Conservation (phyloP, 1,140 invertebrate species). For the Trichonephila clavata region DNA sequence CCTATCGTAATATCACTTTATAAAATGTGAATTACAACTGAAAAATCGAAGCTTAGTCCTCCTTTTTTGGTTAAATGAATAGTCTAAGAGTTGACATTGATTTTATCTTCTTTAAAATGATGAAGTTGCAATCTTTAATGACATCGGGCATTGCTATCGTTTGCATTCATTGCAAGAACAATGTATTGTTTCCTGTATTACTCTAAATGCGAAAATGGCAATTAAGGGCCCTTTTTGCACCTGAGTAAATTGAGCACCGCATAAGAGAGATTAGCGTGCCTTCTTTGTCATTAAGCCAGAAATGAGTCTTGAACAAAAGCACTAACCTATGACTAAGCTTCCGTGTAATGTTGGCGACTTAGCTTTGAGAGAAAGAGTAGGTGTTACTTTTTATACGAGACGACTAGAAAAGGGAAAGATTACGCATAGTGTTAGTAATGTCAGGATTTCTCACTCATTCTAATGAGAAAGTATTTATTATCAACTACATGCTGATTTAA, state of each 20-base stretch:
- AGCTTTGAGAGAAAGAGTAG: not conserved
- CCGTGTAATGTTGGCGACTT: not conserved
- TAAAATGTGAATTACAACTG: no score
- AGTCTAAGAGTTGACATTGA: not conserved
- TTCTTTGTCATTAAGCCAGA: constrained; percentile 4
- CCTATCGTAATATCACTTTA: no score
- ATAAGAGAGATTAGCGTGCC: not conserved
- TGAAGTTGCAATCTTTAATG: not conserved
- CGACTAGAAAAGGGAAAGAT: not conserved
- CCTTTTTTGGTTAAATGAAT: no score
- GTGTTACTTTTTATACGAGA: not conserved
- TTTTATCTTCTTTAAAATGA: not conserved
- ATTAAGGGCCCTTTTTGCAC: no score
- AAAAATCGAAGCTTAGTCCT: no score
- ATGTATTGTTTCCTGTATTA: not conserved
- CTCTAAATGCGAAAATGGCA: no score
- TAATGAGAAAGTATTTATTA: no score
- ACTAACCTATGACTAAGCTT: not conserved
- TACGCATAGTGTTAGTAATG: not conserved
- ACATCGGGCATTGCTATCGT: not conserved
- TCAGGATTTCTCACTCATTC: no score
- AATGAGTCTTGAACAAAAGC: not conserved
- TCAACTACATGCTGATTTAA: no score
- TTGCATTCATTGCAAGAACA: not conserved
- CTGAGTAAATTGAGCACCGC: not conserved